Conservation (phyloP, 1,140 invertebrate species). For the Cydia fagiglandana region DNA sequence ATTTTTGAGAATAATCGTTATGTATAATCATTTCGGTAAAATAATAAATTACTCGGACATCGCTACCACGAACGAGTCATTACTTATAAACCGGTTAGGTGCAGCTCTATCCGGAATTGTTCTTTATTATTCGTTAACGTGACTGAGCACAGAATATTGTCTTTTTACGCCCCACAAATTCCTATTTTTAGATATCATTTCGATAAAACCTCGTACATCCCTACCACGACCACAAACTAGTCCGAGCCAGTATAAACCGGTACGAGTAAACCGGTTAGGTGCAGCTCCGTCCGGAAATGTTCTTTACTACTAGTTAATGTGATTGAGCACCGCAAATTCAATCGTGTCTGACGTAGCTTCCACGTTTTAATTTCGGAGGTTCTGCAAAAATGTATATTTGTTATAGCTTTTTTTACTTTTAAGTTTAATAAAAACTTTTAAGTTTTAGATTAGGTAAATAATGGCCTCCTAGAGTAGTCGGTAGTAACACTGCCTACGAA, state of each 20-base stretch:
- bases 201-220: not conserved
- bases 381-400: not conserved
- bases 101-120: no score
- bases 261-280: constrained; percentile 57
- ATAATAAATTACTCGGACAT: no score
- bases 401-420: not conserved
- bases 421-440: not conserved
- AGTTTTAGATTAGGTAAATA: no score
- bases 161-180: no score
- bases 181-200: not conserved
- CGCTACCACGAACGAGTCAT: no score
- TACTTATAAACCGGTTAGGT: no score
- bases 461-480: no score
- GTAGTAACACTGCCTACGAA: no score
- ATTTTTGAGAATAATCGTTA: no score
- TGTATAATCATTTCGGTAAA: no score
- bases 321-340: constrained; percentile 45
- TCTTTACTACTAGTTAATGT: constrained; percentile 70
- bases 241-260: constrained; percentile 37
- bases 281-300: constrained; percentile 64
- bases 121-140: no score
- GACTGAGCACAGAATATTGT: no score
- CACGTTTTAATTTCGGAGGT: constrained; percentile 13
- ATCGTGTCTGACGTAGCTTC: constrained; percentile 24
- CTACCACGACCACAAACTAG: constrained; percentile 6